A percentile compares a stretch with the other conserved stretches of the same genome.
Evolutionary conservation across 1,140 invertebrate genomes (phyloP).

Genomic region (Drosophila parvula): DNA sequence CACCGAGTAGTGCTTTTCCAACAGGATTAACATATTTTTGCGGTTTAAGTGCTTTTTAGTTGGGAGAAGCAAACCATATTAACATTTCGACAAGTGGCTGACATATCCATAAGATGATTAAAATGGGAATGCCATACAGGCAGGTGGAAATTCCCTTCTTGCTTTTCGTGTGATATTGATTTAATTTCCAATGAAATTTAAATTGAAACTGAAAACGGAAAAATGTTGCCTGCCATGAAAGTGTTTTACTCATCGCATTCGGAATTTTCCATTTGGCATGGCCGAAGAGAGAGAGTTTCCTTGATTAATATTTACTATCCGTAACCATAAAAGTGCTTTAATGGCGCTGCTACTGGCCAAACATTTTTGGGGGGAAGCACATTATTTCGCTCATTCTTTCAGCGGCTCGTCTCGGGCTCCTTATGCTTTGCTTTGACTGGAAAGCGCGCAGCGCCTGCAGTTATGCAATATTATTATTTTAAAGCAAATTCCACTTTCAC

Average conservation of each 20-base stretch:
- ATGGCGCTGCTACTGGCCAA: conserved; percentile 16
- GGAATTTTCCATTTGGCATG: conserved; percentile 7
- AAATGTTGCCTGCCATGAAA: background rate
- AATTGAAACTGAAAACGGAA: conserved; percentile 2
- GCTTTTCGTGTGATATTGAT: conserved; percentile 29
- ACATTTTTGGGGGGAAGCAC: background rate
- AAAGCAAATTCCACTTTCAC: conserved; percentile 63
- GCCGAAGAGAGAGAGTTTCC: conserved; percentile 1
- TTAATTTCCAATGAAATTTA: conserved; percentile 21
- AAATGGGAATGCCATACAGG: conserved; percentile 5
- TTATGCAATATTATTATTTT: conserved; percentile 80
- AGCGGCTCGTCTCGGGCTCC: conserved; percentile 6
- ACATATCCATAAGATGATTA: conserved; percentile 24
- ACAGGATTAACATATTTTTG: conserved; percentile 33
- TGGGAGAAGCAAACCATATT: background rate
- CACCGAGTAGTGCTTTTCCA: conserved; percentile 16
- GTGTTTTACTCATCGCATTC: background rate
- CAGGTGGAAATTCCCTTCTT: background rate
- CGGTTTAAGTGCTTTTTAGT: conserved; percentile 15
- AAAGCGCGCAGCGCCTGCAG: conserved; percentile 49
- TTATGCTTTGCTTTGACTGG: conserved; percentile 23
- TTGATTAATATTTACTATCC: conserved; percentile 25
- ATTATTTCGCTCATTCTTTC: conserved; percentile 6
- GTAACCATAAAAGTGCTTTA: conserved; percentile 28
- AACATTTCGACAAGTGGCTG: conserved; percentile 9